Percentiles rank a stretch among this genome's conserved stretches.
Conservation (phyloP, 2,888 invertebrate species). For the Drosophila multiciliata region DNA sequence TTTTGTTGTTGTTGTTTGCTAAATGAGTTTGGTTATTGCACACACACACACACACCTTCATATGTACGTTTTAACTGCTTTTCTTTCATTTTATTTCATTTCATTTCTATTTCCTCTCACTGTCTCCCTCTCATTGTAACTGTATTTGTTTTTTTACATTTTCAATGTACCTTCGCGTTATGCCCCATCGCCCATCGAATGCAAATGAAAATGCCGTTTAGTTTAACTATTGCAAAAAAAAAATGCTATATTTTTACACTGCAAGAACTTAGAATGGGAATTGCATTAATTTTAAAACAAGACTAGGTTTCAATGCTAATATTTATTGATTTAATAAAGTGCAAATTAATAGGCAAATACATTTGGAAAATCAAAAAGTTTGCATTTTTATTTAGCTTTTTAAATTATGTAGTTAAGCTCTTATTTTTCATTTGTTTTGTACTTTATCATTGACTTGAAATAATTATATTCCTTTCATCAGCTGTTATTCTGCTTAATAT, state of each 20-base stretch:
- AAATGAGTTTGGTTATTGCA: slow-evolving; percentile 64
- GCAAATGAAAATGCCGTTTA: slow-evolving; percentile 10
- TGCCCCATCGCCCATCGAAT: background rate
- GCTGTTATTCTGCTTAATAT: background rate
- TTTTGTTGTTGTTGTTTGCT: slow-evolving; percentile 39
- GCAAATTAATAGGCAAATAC: too few species aligned
- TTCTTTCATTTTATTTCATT: slow-evolving; percentile 3
- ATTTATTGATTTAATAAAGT: background rate
- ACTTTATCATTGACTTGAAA: background rate
- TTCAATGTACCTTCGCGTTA: slow-evolving; percentile 15
- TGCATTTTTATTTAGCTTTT: background rate
- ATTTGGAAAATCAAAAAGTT: background rate
- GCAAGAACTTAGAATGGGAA: slow-evolving; percentile 1
- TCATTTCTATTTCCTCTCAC: slow-evolving; percentile 1
- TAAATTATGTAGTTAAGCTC: background rate
- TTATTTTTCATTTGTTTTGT: background rate
- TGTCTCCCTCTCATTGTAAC: background rate
- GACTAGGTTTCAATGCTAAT: background rate
- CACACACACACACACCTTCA: slow-evolving; percentile 9
- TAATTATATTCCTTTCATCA: background rate
- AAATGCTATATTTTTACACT: slow-evolving; percentile 29
- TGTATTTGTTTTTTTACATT: slow-evolving; percentile 33
- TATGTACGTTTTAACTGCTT: slow-evolving; percentile 14
- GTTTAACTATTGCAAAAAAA: slow-evolving; percentile 39
- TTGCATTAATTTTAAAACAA: background rate